Evolutionary conservation across 2,113 vertebrate genomes (phyloP).

Genomic region (Epinephelus fuscoguttatus): DNA sequence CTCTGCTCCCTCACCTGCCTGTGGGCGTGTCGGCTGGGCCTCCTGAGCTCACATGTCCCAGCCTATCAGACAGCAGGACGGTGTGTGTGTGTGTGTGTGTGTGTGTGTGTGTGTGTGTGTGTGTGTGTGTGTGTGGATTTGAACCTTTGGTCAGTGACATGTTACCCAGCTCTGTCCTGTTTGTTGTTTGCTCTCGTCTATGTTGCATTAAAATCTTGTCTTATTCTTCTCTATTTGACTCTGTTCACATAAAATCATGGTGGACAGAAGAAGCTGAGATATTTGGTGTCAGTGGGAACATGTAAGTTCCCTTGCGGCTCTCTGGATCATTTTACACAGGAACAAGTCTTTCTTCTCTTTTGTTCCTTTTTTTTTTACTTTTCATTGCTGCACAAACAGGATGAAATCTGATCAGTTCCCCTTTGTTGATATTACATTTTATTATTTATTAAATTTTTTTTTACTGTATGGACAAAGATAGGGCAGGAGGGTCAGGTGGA

Average conservation of each 20-base stretch:
- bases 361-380: not conserved
- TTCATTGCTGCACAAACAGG: not conserved
- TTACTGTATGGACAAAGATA: not conserved
- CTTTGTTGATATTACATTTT: not conserved
- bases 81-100: conserved; percentile 17
- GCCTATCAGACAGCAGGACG: conserved; percentile 58
- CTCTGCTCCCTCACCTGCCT: conserved; percentile 42
- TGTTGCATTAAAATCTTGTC: not conserved
- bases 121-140: conserved; percentile 20
- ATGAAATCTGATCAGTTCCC: conserved; percentile 2
- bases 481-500: not conserved
- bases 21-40: conserved; percentile 50
- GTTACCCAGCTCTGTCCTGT: conserved; percentile 6
- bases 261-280: not conserved
- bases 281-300: conserved; percentile 8
- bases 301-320: not conserved
- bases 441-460: not conserved
- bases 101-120: conserved; percentile 15
- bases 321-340: conserved; percentile 21
- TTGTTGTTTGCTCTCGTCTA: not conserved
- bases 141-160: conserved; percentile 59
- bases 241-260: not conserved
- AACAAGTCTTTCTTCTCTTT: conserved; percentile 5
- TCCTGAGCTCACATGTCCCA: conserved; percentile 39
- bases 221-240: not conserved